Conservation (phyloP, 2,888 invertebrate species). For the Unio pictorum region DNA sequence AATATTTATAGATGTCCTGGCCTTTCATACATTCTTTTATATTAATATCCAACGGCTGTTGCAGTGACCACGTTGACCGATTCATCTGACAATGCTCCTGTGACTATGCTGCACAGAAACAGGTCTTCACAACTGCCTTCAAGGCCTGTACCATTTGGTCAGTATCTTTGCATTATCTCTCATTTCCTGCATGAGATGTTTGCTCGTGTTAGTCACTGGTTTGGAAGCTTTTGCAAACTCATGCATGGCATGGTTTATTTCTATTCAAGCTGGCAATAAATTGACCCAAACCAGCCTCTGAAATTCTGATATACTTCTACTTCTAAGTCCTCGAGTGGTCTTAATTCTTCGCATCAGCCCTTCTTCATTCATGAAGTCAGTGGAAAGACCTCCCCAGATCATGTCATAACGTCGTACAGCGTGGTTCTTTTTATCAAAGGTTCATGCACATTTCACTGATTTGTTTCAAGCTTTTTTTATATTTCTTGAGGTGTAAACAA, state of each 20-base stretch:
- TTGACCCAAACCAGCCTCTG: constrained; percentile 15
- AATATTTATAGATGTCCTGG: constrained; percentile 7
- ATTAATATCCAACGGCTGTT: constrained; percentile 13
- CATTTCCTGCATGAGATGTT: constrained; percentile 7
- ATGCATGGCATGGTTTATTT: constrained; percentile 22
- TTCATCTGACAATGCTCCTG: constrained; percentile 3
- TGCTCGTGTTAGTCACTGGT: constrained; percentile 27
- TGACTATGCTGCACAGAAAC: constrained; percentile 11
- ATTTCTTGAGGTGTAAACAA: constrained; percentile 1
- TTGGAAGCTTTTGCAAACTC: constrained; percentile 11
- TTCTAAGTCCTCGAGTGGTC: constrained; percentile 22
- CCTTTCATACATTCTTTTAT: constrained; percentile 25
- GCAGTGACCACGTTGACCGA: constrained; percentile 18
- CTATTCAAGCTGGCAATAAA: constrained; percentile 24
- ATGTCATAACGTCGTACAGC: constrained; percentile 13
- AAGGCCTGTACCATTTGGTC: constrained; percentile 1
- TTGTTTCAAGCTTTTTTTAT: too few species aligned
- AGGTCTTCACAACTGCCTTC: constrained; percentile 1
- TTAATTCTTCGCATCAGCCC: constrained; percentile 32
- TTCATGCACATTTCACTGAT: constrained; percentile 4
- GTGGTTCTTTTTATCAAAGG: constrained; percentile 11
- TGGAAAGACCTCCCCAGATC: constrained; percentile 13
- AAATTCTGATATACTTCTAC: constrained; percentile 16
- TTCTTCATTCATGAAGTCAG: constrained; percentile 33
- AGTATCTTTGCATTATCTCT: constrained; percentile 17